These are phyloP conservation scores for Cheilinus undulatus DNA, from an alignment of 2,113 vertebrate species.

Conservation along the genomic window DNA sequence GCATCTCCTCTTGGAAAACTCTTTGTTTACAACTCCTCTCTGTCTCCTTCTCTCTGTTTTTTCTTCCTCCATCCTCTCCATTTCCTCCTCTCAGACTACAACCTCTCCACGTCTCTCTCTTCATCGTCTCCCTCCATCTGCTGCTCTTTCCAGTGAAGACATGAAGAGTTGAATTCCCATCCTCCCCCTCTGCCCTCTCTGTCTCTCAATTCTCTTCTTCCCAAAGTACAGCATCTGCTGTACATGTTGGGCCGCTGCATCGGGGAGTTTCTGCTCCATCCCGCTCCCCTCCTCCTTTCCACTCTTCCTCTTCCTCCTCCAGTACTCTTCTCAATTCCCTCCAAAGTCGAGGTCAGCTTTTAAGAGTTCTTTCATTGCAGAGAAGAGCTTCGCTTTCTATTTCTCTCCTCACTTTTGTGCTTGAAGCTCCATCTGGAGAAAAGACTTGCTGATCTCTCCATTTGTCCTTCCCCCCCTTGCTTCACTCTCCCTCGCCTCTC, in stretches of 20 bases:
- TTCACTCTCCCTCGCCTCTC: slow-evolving; percentile 11
- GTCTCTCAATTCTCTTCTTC: slow-evolving; percentile 18
- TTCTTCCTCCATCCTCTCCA: not conserved
- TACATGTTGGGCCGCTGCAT: slow-evolving; percentile 15
- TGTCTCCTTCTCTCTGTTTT: not conserved
- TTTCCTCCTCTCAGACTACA: not conserved
- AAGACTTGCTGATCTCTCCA: slow-evolving; percentile 51
- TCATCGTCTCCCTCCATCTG: slow-evolving; percentile 21
- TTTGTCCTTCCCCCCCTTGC: slow-evolving; percentile 30
- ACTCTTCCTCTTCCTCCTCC: slow-evolving; percentile 1
- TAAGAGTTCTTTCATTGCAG: slow-evolving; percentile 46
- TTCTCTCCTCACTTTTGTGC: slow-evolving; percentile 23
- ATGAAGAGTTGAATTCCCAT: slow-evolving; percentile 10
- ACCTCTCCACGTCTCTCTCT: not conserved
- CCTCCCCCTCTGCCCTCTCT: not conserved
- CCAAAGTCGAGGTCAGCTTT: slow-evolving; percentile 37
- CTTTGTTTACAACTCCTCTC: not conserved
- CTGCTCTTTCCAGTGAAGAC: slow-evolving; percentile 21
- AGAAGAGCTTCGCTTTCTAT: slow-evolving; percentile 41
- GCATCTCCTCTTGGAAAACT: not conserved
- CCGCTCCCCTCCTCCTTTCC: not conserved
- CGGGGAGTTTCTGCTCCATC: slow-evolving; percentile 4
- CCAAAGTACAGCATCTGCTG: slow-evolving; percentile 35
- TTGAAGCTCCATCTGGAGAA: slow-evolving; percentile 54
- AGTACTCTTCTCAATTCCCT: slow-evolving; percentile 47